Evolutionary conservation across 2,113 vertebrate species (phyloP).

Genomic region (Lonchura striata): DNA sequence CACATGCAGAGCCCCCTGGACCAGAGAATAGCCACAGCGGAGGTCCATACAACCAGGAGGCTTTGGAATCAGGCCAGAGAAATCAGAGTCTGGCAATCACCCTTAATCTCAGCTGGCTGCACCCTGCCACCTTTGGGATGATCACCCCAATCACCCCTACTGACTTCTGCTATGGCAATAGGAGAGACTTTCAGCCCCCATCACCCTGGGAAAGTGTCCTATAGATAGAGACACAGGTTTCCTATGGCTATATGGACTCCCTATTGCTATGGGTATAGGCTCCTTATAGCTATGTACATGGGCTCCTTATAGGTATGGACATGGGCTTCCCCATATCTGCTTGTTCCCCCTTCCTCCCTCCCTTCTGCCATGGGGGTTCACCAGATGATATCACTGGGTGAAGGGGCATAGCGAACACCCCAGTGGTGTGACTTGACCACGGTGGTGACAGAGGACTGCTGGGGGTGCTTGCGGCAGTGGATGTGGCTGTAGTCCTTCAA

Average conservation of each 20-base stretch:
- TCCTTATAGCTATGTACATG: neutral
- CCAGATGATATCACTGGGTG: conserved; percentile 95
- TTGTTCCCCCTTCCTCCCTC: neutral
- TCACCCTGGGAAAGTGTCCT: neutral
- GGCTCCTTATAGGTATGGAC: neutral
- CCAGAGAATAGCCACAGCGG: accelerated
- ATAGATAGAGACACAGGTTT: neutral
- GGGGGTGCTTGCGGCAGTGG: conserved; percentile 78
- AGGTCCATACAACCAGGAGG: neutral
- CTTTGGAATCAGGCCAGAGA: neutral
- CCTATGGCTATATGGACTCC: neutral
- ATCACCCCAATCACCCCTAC: neutral
- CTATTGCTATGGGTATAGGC: neutral
- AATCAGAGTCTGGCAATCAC: neutral
- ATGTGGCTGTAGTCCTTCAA: conserved; percentile 83
- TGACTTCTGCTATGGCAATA: neutral
- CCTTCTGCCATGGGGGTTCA: conserved; percentile 49
- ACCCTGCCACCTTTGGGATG: neutral
- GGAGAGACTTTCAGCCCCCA: neutral
- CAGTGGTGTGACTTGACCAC: conserved; percentile 87
- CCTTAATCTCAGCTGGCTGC: neutral
- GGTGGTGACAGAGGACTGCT: conserved; percentile 92
- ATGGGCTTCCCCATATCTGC: neutral
- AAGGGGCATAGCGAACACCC: conserved; percentile 84
- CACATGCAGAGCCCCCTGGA: neutral